A percentile compares a stretch with the other conserved stretches of the same genome.
Evolutionary conservation across 2,113 vertebrate species (phyloP).

Genomic region (Ploceus nigricollis): DNA sequence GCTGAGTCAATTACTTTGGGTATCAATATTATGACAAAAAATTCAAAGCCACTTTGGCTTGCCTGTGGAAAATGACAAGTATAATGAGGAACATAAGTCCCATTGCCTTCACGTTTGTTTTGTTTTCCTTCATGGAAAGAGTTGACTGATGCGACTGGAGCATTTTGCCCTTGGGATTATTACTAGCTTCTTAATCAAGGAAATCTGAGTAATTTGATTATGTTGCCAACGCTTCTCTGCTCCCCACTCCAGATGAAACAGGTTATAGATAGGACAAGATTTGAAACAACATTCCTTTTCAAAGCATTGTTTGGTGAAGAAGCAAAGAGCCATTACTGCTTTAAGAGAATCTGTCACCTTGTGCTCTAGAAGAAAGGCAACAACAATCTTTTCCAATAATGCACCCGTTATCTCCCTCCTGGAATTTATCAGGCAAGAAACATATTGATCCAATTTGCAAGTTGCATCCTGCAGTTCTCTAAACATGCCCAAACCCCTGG

Average conservation of each 20-base stretch:
- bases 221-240: background rate
- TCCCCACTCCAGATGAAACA: background rate
- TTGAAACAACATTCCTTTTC: background rate
- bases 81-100: background rate
- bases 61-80: background rate
- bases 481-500: constrained; percentile 3
- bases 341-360: constrained; percentile 52
- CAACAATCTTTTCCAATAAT: constrained; percentile 48
- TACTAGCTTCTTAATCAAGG: background rate
- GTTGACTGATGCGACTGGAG: background rate
- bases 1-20: background rate
- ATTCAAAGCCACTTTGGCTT: background rate
- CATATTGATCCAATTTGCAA: constrained; percentile 60
- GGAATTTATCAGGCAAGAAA: constrained; percentile 58
- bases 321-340: background rate
- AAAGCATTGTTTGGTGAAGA: background rate
- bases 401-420: constrained; percentile 25
- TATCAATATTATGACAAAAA: background rate
- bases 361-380: constrained; percentile 47
- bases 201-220: background rate
- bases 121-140: background rate
- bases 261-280: background rate
- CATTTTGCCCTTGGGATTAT: background rate
- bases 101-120: background rate
- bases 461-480: constrained; percentile 36